Evolutionary conservation across 92 coral and sea anemone species (phyloP).

Genomic region (Blastomussa wellsi): DNA sequence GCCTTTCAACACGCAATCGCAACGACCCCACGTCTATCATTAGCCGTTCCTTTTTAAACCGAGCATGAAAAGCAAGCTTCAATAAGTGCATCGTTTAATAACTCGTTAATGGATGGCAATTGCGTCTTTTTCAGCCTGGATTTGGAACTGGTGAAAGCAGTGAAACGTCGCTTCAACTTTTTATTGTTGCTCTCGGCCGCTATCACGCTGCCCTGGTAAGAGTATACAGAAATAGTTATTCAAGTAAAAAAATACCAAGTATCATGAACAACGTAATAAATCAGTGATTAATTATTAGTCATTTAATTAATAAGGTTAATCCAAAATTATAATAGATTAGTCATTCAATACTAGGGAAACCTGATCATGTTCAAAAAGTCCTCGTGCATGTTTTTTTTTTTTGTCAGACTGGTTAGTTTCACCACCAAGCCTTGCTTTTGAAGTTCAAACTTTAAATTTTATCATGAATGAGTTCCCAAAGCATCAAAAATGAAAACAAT

Average conservation of each 20-base stretch:
- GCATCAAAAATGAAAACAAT: too few relatives aligned
- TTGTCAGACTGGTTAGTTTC: too few relatives aligned
- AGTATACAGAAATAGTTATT: neutral
- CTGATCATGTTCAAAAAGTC: too few relatives aligned
- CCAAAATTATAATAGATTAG: too few relatives aligned
- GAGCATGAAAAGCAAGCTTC: neutral
- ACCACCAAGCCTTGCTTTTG: too few relatives aligned
- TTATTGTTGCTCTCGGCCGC: constrained; percentile 71
- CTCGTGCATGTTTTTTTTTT: too few relatives aligned
- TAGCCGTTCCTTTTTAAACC: neutral
- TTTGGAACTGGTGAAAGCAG: constrained; percentile 79
- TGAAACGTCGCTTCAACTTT: constrained; percentile 84
- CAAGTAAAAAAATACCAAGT: neutral
- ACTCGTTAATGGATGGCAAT: neutral
- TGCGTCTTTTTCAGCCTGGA: constrained; percentile 55
- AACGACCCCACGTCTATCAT: too few relatives aligned
- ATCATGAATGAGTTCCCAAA: too few relatives aligned
- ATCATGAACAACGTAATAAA: neutral
- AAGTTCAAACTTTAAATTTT: too few relatives aligned
- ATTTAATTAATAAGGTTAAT: too few relatives aligned
- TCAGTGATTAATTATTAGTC: neutral
- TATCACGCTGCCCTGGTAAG: constrained; percentile 75
- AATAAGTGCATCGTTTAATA: neutral
- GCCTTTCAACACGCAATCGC: too few relatives aligned
- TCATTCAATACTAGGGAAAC: too few relatives aligned